A percentile compares a stretch with the other conserved stretches of the same genome.
Conservation (phyloP, 2,888 invertebrate species). For the Melanchra persicariae region DNA sequence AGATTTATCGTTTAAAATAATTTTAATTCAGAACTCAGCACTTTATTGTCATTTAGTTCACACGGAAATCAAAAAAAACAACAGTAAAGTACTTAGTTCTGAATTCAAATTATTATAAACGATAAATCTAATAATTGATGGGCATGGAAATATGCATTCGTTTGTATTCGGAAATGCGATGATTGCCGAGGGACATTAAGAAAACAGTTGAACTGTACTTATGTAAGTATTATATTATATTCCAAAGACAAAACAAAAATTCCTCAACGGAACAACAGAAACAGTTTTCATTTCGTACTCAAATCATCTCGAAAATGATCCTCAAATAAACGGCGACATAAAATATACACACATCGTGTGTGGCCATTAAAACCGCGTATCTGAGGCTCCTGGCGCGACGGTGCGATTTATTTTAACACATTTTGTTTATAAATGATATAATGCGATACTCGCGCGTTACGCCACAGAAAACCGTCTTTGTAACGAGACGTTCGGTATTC, state of each 20-base stretch:
- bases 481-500: slow-evolving; percentile 77
- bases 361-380: slow-evolving; percentile 82
- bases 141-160: too few species aligned
- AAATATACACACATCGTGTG: slow-evolving; percentile 70
- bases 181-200: too few species aligned
- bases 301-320: slow-evolving; percentile 69
- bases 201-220: too few species aligned
- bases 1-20: too few species aligned
- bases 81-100: too few species aligned
- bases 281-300: slow-evolving; percentile 61
- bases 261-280: slow-evolving; percentile 25
- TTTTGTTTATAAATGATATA: slow-evolving; percentile 91
- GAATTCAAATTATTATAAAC: too few species aligned
- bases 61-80: too few species aligned
- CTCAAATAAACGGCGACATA: slow-evolving; percentile 66
- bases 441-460: slow-evolving; percentile 88
- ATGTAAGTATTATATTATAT: too few species aligned
- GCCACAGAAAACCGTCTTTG: slow-evolving; percentile 81
- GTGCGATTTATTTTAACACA: slow-evolving; percentile 90
- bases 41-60: too few species aligned
- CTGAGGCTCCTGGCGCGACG: slow-evolving; percentile 85
- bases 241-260: slow-evolving; percentile 18
- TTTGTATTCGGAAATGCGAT: too few species aligned
- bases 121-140: too few species aligned
- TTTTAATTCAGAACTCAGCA: too few species aligned